These are phyloP conservation scores for Caenorhabditis tropicalis DNA, from an alignment of 1,140 invertebrate genomes.

Conservation along the genomic window DNA sequence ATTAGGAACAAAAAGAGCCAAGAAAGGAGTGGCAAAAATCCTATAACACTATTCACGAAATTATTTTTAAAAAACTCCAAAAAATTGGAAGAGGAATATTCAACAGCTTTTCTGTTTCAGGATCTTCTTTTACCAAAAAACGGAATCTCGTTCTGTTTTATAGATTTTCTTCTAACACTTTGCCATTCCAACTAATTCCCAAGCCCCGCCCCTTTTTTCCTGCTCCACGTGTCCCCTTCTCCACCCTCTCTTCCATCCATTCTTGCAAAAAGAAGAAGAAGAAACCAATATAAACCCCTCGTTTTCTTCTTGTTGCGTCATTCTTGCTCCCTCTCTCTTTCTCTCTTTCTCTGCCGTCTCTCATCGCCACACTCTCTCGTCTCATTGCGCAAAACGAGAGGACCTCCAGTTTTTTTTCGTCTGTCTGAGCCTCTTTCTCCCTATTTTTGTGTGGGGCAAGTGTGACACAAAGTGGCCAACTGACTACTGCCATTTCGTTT, in stretches of 20 bases:
- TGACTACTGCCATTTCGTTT: background rate
- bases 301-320: background rate
- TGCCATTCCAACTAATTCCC: too few relatives aligned
- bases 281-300: background rate
- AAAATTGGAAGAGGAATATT: too few relatives aligned
- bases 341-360: background rate
- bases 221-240: background rate
- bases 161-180: too few relatives aligned
- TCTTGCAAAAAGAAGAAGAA: background rate
- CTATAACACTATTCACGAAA: too few relatives aligned
- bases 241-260: background rate
- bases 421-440: background rate
- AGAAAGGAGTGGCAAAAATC: too few relatives aligned
- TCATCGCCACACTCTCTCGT: background rate
- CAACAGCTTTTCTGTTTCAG: too few relatives aligned
- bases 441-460: background rate
- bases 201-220: background rate
- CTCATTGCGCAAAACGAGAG: background rate
- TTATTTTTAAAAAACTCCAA: too few relatives aligned
- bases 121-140: too few relatives aligned
- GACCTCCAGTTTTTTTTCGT: background rate
- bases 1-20: too few relatives aligned
- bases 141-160: too few relatives aligned
- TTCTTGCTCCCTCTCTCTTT: background rate
- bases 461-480: slow-evolving; percentile 1